A percentile compares a stretch with the other conserved stretches of the same genome.
Evolutionary conservation across 53 echinoderm and acorn worm genomes (phyloP).

Genomic region (Holothuria scabra): DNA sequence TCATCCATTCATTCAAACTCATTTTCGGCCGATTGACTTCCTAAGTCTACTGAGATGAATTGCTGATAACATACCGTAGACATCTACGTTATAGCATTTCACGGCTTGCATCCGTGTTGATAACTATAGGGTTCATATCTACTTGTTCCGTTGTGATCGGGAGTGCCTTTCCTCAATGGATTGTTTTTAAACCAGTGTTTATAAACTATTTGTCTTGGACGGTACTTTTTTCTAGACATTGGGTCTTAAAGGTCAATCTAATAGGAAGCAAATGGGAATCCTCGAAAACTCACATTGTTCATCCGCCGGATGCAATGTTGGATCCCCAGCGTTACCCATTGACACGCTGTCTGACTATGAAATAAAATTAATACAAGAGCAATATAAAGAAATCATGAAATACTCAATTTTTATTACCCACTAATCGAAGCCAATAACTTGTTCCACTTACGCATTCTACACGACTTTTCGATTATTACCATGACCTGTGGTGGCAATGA

Average conservation of each 20-base stretch:
- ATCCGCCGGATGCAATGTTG: constrained; percentile 34
- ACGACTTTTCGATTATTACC: no score
- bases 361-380: no score
- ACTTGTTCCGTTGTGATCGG: not conserved
- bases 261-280: constrained; percentile 29
- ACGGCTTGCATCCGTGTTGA: not conserved
- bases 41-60: no score
- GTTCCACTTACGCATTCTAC: no score
- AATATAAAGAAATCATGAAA: no score
- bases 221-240: constrained; percentile 14
- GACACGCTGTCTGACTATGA: constrained; percentile 23
- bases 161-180: constrained; percentile 10
- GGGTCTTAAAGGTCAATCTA: constrained; percentile 7
- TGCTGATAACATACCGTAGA: no score
- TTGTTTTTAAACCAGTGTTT: constrained; percentile 24
- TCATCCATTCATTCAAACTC: no score
- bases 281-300: not conserved
- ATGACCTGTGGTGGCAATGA: no score
- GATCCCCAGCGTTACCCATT: constrained; percentile 32
- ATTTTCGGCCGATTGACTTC: no score
- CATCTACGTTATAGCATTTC: no score
- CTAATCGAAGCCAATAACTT: no score
- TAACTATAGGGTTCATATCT: not conserved
- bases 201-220: constrained; percentile 35
- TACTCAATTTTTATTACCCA: no score